A percentile compares a stretch with the other conserved stretches of the same genome.
These are phyloP conservation scores for Turritopsis rubra DNA, from an alignment of 30 jellyfish, hydroid and myxozoan genomes.

Conservation along the genomic window DNA sequence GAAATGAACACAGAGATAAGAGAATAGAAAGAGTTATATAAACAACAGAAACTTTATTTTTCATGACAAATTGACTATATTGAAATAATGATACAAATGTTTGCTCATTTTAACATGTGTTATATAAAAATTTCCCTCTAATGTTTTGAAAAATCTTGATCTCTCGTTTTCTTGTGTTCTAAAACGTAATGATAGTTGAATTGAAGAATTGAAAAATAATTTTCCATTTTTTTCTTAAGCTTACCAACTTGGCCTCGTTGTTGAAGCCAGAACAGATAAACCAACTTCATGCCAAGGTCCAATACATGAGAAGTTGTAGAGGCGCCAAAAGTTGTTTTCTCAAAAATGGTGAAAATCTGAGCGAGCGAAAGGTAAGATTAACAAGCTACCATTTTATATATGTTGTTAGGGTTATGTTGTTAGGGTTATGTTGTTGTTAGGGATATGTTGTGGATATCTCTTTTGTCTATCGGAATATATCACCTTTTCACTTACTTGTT, in stretches of 20 bases:
- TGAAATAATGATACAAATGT: background rate
- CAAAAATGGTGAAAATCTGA: background rate
- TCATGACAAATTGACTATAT: background rate
- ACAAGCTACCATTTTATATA: background rate
- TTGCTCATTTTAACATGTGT: background rate
- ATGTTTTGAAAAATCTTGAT: too few species aligned
- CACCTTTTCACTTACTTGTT: background rate
- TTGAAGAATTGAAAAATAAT: too few species aligned
- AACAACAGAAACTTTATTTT: too few species aligned
- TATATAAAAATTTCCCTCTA: too few species aligned
- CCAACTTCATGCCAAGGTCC: background rate
- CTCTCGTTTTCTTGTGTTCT: too few species aligned
- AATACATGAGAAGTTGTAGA: background rate
- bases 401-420: background rate
- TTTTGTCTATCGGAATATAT: background rate
- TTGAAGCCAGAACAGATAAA: background rate
- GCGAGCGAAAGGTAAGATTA: background rate
- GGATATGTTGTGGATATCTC: background rate
- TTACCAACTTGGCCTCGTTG: background rate
- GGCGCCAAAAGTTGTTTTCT: constrained; percentile 2
- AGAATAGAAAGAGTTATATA: too few species aligned
- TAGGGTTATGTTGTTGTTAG: background rate
- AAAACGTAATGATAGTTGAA: too few species aligned
- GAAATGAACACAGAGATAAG: too few species aligned
- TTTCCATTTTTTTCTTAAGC: background rate